Base-by-base conservation (phyloP, 1,140 invertebrate species). In the Leucophenga varia region DNA sequence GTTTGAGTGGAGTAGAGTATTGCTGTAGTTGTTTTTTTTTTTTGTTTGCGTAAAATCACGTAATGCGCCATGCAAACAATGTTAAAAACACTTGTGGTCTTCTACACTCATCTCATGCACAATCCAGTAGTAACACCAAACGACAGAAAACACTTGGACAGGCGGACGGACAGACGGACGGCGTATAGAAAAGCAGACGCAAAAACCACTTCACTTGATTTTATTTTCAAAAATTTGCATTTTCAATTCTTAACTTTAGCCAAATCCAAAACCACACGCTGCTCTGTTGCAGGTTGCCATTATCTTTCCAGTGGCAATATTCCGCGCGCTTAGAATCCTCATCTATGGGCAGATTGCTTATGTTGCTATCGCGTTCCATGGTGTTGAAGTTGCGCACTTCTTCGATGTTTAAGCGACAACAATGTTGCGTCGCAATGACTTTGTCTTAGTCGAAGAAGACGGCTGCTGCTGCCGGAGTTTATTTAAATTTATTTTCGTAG, bases 401-500 rank as follows among this genome's bases (percentile, higher is more conserved):
- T n/a, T n/a, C n/a, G n/a, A n/a, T n/a, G n/a, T n/a, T n/a, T n/a
- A n/a, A n/a, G n/a, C n/a, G n/a, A n/a, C n/a, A n/a, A n/a, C 22
- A 10, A 25, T 25, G 22, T n/a, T 35, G 32, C 32, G 32, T 35
- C 5, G 21, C 22, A 25, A 22, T 19, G 28, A n/a, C n/a, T n/a
- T n/a, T n/a, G n/a, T n/a, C n/a, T n/a, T n/a, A n/a, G 30, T 12
- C 20, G 32, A 20, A 40, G 38, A 30, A 37, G 49, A 51, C 10
- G 5, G 22, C 22, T 25, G 10, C 22, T 25, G 5, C 22, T 6
- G 10, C 22, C 10, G 22, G 5, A 25, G 51, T 67, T 65, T 65
- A 65, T 65, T 65, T 67, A 65, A 67, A 67, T 67, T 67, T 63
- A 67, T 67, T 59, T 67, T 67, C 59, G 55, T 67, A 67, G 63